These are phyloP conservation scores for Tiliqua scincoides DNA, from an alignment of 2,113 vertebrate genomes.

Conservation along the genomic window DNA sequence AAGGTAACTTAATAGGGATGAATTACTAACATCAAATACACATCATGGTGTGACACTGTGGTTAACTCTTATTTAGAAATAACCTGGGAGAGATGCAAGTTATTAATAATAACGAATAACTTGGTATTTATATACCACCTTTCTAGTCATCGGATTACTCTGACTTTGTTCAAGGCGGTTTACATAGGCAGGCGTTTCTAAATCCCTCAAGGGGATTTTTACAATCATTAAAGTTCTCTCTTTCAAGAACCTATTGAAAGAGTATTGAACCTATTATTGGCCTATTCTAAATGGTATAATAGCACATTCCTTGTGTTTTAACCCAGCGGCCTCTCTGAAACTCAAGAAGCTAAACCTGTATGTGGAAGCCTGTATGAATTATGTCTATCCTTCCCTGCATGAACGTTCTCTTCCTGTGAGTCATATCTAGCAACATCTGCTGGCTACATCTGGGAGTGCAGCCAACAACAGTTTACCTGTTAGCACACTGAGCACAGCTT, in stretches of 20 bases:
- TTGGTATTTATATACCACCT: too few relatives aligned
- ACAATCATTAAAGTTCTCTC: too few relatives aligned
- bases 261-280: too few relatives aligned
- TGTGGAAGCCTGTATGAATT: not conserved
- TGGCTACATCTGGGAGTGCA: slow-evolving; percentile 49
- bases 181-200: too few relatives aligned
- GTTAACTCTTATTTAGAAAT: not conserved
- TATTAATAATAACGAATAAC: too few relatives aligned
- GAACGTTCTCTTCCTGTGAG: not conserved
- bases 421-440: slow-evolving; percentile 56
- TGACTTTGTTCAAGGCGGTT: too few relatives aligned
- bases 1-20: too few relatives aligned
- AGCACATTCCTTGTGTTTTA: not conserved
- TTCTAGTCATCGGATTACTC: too few relatives aligned
- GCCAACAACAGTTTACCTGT: slow-evolving; percentile 23
- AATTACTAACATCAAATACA: not conserved
- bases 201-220: too few relatives aligned
- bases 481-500: slow-evolving; percentile 8
- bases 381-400: not conserved
- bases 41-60: not conserved
- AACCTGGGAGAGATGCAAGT: not conserved
- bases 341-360: not conserved
- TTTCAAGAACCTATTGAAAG: too few relatives aligned
- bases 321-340: not conserved
- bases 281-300: not conserved